phyloP scores from a whole-genome alignment of 1,140 invertebrate genomes.

The Saccostrea cuccullata region DNA sequence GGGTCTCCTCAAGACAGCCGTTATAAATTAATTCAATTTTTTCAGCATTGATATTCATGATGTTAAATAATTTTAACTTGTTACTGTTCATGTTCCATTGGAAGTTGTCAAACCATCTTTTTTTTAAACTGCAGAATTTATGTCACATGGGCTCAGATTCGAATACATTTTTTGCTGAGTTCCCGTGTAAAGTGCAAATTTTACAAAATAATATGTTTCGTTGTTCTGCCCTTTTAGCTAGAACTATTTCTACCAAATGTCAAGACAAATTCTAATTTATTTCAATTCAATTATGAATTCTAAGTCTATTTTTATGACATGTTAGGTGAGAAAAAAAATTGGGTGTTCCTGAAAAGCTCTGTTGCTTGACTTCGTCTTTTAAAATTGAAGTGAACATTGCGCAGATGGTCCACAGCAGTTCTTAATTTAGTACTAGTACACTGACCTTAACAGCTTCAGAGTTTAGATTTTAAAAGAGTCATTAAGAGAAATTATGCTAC shows the following conservation, averaged over 20 bases:
- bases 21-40: slow-evolving; percentile 33
- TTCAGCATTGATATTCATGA: slow-evolving; percentile 21
- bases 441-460: too few relatives aligned
- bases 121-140: background rate
- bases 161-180: background rate
- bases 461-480: too few relatives aligned
- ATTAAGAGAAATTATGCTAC: too few relatives aligned
- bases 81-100: background rate
- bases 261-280: too few relatives aligned
- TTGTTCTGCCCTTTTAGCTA: background rate
- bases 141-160: slow-evolving; percentile 12
- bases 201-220: background rate
- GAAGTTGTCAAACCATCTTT: slow-evolving; percentile 12
- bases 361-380: too few relatives aligned
- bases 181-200: background rate
- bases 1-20: background rate
- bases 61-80: slow-evolving; percentile 10
- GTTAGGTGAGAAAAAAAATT: too few relatives aligned
- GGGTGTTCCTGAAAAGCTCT: too few relatives aligned
- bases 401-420: too few relatives aligned
- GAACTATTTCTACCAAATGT: background rate
- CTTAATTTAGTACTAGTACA: too few relatives aligned
- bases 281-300: too few relatives aligned
- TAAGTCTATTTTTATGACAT: too few relatives aligned
- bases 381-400: too few relatives aligned